A percentile compares a stretch with the other conserved stretches of the same genome.
Conservation (phyloP, 2,797 vertebrate genomes). For the Periophthalmus magnuspinnatus region DNA sequence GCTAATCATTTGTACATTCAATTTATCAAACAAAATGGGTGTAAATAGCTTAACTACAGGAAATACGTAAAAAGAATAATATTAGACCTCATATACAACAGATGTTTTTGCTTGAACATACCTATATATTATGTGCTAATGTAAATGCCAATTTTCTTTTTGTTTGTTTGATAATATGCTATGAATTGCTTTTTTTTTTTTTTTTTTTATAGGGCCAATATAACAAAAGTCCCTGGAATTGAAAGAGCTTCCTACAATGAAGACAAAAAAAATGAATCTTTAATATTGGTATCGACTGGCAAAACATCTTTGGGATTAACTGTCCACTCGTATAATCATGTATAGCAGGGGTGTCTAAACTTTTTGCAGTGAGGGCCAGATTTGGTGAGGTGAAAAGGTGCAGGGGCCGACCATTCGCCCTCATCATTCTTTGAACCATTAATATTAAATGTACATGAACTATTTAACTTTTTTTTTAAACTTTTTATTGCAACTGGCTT, state of each 20-base stretch:
- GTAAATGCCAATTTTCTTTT: neutral
- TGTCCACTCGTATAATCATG: neutral
- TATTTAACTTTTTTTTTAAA: no score
- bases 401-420: no score
- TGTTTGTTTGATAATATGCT: neutral
- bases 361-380: no score
- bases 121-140: neutral
- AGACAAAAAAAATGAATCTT: neutral
- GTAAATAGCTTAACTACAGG: neutral
- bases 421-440: no score
- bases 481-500: no score
- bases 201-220: neutral
- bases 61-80: neutral
- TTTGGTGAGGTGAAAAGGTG: no score
- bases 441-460: no score
- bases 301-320: neutral
- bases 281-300: neutral
- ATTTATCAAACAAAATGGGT: neutral
- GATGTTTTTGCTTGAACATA: neutral
- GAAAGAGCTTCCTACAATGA: neutral
- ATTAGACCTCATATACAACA: neutral
- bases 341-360: no score
- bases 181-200: no score
- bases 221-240: neutral
- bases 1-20: neutral